A percentile compares a stretch with the other conserved stretches of the same genome.
Evolutionary conservation across 2,113 vertebrate species (phyloP).

Genomic region (Rhinopithecus roxellana): DNA sequence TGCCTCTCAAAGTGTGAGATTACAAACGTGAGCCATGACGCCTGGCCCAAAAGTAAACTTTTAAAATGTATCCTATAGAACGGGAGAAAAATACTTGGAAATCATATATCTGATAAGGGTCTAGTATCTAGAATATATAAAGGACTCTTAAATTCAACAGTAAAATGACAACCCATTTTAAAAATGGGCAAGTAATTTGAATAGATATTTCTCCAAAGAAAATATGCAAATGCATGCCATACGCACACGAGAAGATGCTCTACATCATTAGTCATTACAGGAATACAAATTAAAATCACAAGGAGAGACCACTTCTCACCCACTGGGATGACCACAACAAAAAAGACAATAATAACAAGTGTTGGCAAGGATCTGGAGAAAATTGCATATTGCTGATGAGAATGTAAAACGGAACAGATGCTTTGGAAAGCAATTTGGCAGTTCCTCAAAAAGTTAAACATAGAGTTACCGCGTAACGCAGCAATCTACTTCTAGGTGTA

Average conservation of each 20-base stretch:
- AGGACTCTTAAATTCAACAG: neutral
- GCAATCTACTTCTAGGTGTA: neutral
- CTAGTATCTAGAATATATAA: neutral
- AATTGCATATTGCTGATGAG: neutral
- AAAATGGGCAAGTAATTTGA: neutral
- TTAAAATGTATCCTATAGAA: neutral
- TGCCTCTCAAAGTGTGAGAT: neutral
- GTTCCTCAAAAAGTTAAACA: neutral
- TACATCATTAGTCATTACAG: neutral
- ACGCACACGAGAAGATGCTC: neutral
- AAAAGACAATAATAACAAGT: neutral
- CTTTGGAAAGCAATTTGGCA: neutral
- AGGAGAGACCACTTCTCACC: neutral
- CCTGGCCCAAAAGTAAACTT: neutral
- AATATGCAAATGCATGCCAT: neutral
- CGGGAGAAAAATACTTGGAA: neutral
- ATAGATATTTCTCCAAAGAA: neutral
- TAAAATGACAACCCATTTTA: neutral
- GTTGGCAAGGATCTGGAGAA: neutral
- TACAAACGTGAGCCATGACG: neutral
- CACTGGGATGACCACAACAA: neutral
- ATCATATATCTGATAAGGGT: neutral
- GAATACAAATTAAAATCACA: neutral
- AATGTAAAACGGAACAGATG: neutral
- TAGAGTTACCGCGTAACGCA: neutral